phyloP scores from a whole-genome alignment of 2,113 vertebrate genomes.

The Rhinopomastus cyanomelas region DNA sequence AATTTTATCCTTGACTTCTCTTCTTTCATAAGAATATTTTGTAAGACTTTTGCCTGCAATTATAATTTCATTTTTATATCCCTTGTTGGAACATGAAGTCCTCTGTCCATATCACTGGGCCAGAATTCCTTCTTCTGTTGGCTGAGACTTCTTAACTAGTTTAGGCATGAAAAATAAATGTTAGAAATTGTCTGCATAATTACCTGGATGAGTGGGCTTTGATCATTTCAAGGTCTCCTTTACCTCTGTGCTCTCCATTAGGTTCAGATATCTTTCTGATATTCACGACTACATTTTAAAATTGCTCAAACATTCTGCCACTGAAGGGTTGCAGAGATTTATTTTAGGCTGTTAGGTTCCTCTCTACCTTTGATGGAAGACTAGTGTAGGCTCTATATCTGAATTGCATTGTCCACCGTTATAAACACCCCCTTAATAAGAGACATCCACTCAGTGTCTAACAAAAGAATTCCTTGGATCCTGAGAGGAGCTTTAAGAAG shows the following conservation, averaged over 20 bases:
- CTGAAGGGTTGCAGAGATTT: slow-evolving; percentile 34
- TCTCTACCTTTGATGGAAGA: slow-evolving; percentile 56
- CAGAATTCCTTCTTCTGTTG: background rate
- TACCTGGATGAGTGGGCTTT: slow-evolving; percentile 6
- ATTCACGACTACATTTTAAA: background rate
- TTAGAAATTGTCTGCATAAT: slow-evolving; percentile 36
- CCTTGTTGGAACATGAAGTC: slow-evolving; percentile 19
- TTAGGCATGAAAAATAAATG: slow-evolving; percentile 20
- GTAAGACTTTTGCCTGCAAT: background rate
- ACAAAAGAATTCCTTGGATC: slow-evolving; percentile 65
- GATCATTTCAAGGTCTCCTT: slow-evolving; percentile 21
- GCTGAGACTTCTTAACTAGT: slow-evolving; percentile 21
- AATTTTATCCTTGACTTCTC: slow-evolving; percentile 47
- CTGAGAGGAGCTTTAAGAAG: slow-evolving; percentile 69
- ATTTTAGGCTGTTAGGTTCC: slow-evolving; percentile 57
- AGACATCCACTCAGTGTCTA: slow-evolving; percentile 54
- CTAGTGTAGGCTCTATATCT: slow-evolving; percentile 30
- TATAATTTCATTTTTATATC: slow-evolving; percentile 21
- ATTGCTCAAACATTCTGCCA: slow-evolving; percentile 31
- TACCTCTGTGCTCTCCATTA: slow-evolving; percentile 5
- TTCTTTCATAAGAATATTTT: background rate
- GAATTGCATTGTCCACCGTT: slow-evolving; percentile 47
- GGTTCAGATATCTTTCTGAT: slow-evolving; percentile 34
- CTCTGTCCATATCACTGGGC: slow-evolving; percentile 9
- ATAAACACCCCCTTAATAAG: slow-evolving; percentile 73